Evolutionary conservation across 2,888 invertebrate genomes (phyloP), one percentile per base, ranked within the genome.

Genomic region (Brachynemurus nebulosus): DNA sequence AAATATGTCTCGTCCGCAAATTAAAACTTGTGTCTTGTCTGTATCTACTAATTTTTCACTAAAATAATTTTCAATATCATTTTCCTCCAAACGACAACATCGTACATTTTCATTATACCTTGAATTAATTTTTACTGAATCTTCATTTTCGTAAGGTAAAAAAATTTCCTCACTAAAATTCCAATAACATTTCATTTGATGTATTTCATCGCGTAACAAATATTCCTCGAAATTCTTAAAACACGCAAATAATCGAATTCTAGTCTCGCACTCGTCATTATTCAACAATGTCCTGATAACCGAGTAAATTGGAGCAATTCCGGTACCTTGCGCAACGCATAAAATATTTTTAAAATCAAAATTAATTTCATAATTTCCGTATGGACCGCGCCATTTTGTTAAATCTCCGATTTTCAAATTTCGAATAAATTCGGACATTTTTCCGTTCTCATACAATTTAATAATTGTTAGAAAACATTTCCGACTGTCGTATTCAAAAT

Each of bases 321-420:
- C 86, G 18, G 85, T 81, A 1, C 86, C 86, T 57, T 84, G 84
- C 37, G 79, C 70, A 35, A 80, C 60, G 56, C 77, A 65, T 2
- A 71, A 49, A 14, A 75, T 52, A 46, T 61, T 47, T 47, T 64
- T 61, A 55, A 61, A 67, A 35, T 55, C 57, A 54, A 71, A 62
- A 46, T 56, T 54, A 23, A 74, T 59, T 25, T 59, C 50, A 59
- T 71, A 78, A 40, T 67, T 62, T 7, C 83, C 82, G 63, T 79
- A 80, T 1, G 86, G 84, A 1, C 86, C 86, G 54, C 85, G 66
- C 72, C 84, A 80, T 44, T 73, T 63, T 8, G 80, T 73, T 36
- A 62, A 49, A 44, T 72, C 69, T 2, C 70, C 70, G 25, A 60
- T 50, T 41, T 59, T 53, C 54, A 78, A 59, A 21, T 59, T 55